These are phyloP conservation scores for Alethe diademata DNA, from an alignment of 2,113 vertebrate genomes.

Conservation along the genomic window DNA sequence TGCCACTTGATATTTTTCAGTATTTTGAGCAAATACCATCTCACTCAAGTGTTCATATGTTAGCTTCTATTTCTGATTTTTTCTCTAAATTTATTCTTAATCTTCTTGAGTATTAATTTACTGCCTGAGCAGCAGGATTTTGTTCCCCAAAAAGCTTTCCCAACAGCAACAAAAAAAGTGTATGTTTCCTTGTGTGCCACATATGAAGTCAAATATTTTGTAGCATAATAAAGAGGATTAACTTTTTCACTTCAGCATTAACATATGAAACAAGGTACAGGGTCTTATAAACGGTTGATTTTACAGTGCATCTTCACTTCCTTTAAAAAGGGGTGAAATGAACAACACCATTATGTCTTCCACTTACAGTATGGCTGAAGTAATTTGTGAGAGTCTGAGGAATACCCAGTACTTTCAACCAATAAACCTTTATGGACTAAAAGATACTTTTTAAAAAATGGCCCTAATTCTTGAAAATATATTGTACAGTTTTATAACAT, in stretches of 20 bases:
- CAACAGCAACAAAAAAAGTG: neutral
- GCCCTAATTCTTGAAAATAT: neutral
- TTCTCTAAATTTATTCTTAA: neutral
- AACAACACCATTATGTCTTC: neutral
- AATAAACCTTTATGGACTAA: neutral
- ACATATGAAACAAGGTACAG: neutral
- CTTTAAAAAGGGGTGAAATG: neutral
- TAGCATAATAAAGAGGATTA: neutral
- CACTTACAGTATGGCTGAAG: neutral
- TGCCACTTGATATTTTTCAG: neutral
- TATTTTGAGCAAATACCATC: neutral
- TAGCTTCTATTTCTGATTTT: neutral
- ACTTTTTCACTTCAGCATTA: neutral
- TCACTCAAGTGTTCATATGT: neutral
- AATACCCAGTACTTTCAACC: neutral
- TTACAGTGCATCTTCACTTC: neutral
- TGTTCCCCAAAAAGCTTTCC: neutral
- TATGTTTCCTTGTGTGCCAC: neutral
- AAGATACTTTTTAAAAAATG: neutral
- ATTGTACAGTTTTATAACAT: neutral
- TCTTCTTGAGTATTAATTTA: neutral
- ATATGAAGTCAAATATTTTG: neutral
- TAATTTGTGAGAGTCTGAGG: neutral
- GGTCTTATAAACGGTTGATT: neutral
- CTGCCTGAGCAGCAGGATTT: neutral